Conservation (phyloP, 2,888 invertebrate species). For the Hermodice carunculata region DNA sequence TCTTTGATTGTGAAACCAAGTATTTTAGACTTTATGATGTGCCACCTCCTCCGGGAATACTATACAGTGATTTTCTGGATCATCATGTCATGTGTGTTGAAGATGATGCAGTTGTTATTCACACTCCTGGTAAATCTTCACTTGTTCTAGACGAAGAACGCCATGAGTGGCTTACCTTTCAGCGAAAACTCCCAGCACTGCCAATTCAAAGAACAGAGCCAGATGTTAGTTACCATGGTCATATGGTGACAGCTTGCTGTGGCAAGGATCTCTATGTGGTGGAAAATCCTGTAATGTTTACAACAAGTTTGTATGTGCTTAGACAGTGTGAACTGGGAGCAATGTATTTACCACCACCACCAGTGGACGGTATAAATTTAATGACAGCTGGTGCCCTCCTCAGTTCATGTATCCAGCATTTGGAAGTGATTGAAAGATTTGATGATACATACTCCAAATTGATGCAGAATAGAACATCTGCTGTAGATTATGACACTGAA, state of each 20-base stretch:
- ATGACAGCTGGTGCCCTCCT: conserved; percentile 53
- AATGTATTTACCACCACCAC: conserved; percentile 59
- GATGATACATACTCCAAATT: conserved; percentile 59
- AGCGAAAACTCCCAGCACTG: conserved; percentile 48
- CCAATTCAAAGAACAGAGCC: conserved; percentile 44
- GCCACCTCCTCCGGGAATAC: conserved; percentile 57
- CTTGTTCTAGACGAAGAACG: conserved; percentile 61
- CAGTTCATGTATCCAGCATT: conserved; percentile 40
- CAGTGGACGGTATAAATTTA: conserved; percentile 62
- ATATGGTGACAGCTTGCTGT: conserved; percentile 53
- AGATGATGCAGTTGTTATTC: conserved; percentile 60
- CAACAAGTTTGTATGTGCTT: conserved; percentile 59
- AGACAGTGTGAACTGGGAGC: conserved; percentile 51
- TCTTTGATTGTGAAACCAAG: conserved; percentile 62
- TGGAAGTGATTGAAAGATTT: conserved; percentile 52
- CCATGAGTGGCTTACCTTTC: conserved; percentile 60
- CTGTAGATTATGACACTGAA: conserved; percentile 43
- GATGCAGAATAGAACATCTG: conserved; percentile 26
- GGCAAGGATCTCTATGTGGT: conserved; percentile 56
- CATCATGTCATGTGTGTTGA: conserved; percentile 58
- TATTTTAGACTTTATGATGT: conserved; percentile 59
- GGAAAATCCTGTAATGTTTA: conserved; percentile 62
- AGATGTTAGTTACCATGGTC: conserved; percentile 50
- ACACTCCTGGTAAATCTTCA: conserved; percentile 62
- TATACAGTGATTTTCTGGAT: conserved; percentile 60